Base-by-base conservation (phyloP, 2,888 invertebrate species). In the Tachina grossa region DNA sequence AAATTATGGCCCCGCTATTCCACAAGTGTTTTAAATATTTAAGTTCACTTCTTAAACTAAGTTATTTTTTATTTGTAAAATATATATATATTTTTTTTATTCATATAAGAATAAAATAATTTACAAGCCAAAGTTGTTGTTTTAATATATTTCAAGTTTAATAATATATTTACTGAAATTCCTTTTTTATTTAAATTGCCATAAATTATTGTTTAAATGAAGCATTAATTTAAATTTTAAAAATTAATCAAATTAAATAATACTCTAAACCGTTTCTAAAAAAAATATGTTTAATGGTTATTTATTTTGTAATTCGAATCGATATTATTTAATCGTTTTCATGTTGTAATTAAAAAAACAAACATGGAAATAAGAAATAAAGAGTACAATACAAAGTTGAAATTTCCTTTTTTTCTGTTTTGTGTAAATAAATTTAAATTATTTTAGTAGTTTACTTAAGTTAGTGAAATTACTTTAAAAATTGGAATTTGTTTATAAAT, bases 1-100 rank as follows among this genome's bases (percentile, higher is more conserved):
- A 79, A 87, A 76, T 91, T 92, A 92, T 92, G 92, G 92, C 92
- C 92, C 92, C 92, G 92, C 92, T 92, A 92, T 92, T 92, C 92
- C 92, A 92, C 92, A 92, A 88, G 89, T 90, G 88, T 91, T 81
- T 79, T 77, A 51, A 43, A 74, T 76, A 76, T 69, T 68, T 75
- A 84, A 76, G 65, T 82, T 76, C 45, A 80, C 11, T 74, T 68
- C 83, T 80, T 83, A 82, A 66, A 57, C 13, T 77, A 77, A 43
- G 19, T 77, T 47, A 57, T 45, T 39, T 66, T 51, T 39, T 76
- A 51, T 77, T 84, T 83, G 57, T 76, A 66, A 65, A 63, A 71
- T 55, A 79, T 63, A 49, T 31, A 1, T 6, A 49, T 31, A 31
- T 6, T 31, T 31, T 31, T 31, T 61, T 61, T 78, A 57, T 79